Conservation (phyloP, 2,113 vertebrate genomes). For the Periophthalmus modestus region DNA sequence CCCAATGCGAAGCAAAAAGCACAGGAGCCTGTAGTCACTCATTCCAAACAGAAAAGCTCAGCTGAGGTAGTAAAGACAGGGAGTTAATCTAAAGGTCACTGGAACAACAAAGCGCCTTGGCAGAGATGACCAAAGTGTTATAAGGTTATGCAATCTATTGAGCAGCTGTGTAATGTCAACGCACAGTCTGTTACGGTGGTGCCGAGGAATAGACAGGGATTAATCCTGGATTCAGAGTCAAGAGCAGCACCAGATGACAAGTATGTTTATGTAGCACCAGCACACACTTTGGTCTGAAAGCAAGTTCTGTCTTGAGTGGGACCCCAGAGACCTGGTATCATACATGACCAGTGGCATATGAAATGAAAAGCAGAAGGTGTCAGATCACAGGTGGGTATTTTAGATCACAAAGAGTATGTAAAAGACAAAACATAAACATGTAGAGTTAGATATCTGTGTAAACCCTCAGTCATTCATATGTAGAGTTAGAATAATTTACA, state of each 20-base stretch:
- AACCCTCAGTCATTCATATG: too few relatives aligned
- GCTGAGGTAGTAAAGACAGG: conserved; percentile 18
- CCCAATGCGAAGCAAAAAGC: neutral
- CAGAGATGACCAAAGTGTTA: conserved; percentile 44
- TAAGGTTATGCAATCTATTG: conserved; percentile 47
- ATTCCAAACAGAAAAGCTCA: conserved; percentile 30
- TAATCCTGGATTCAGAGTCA: neutral
- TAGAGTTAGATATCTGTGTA: too few relatives aligned
- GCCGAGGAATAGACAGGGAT: conserved; percentile 17
- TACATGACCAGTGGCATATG: conserved; percentile 55
- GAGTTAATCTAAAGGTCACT: conserved; percentile 45
- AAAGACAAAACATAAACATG: neutral
- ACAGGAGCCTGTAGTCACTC: conserved; percentile 18
- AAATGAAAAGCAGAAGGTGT: conserved; percentile 15
- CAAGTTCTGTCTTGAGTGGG: conserved; percentile 32
- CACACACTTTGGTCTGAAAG: conserved; percentile 13
- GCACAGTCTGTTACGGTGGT: conserved; percentile 26
- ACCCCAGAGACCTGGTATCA: conserved; percentile 34
- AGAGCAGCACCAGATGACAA: neutral
- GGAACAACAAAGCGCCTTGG: conserved; percentile 35
- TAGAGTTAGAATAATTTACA: neutral
- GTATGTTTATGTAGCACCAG: neutral
- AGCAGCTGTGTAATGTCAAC: conserved; percentile 27
- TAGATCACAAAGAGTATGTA: neutral
- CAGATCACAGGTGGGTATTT: neutral